Percentiles rank a stretch among this genome's conserved stretches.
Conservation (phyloP, 2,888 invertebrate genomes). For the Phortica okadai region DNA sequence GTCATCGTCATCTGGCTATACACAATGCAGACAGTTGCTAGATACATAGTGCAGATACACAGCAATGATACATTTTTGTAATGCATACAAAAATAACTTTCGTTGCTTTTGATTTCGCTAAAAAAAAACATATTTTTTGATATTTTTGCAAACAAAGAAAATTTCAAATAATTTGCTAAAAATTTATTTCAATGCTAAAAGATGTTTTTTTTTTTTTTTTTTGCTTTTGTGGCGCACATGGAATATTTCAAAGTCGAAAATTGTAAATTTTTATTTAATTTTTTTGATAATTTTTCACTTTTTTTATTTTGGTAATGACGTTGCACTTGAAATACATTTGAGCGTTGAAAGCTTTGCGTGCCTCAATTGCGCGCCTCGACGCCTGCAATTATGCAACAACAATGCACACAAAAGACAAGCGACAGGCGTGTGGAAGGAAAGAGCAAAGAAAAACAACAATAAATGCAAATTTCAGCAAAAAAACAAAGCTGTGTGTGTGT, state of each 20-base stretch:
- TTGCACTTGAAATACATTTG: constrained; percentile 28
- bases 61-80: neutral
- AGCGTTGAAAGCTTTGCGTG: constrained; percentile 6
- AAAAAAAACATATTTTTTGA: neutral
- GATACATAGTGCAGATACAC: constrained; percentile 20
- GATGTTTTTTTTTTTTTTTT: neutral
- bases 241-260: constrained; percentile 22
- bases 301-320: constrained; percentile 7
- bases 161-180: constrained; percentile 13
- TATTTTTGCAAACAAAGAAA: neutral
- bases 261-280: neutral
- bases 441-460: constrained; percentile 12
- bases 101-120: neutral
- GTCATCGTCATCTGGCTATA: neutral
- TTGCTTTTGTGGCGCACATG: neutral
- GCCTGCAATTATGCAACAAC: constrained; percentile 17
- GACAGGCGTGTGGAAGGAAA: neutral
- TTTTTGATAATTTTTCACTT: neutral
- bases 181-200: neutral
- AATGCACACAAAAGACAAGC: neutral
- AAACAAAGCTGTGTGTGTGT: neutral
- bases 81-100: neutral
- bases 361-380: constrained; percentile 6
- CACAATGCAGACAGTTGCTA: neutral
- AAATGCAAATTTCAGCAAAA: neutral